Percentiles rank a stretch among this genome's conserved stretches.
Evolutionary conservation across 2,888 invertebrate species (phyloP).

Genomic region (Rhingia campestris): DNA sequence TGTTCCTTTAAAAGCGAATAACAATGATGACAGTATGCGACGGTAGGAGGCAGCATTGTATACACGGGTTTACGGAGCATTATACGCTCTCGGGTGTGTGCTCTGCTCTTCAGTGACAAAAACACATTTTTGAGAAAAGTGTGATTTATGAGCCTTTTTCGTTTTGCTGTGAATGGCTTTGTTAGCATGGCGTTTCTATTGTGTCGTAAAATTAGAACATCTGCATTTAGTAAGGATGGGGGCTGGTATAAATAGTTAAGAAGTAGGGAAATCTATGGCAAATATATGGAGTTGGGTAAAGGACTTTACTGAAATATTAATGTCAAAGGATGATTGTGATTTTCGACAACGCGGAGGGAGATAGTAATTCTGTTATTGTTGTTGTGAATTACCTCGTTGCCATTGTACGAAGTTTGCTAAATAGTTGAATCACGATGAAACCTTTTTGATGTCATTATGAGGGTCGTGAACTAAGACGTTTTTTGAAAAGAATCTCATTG

Average conservation of each 20-base stretch:
- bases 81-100: not conserved
- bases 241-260: not conserved
- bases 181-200: conserved; percentile 20
- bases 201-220: conserved; percentile 31
- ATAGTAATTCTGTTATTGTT: no score
- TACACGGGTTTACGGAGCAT: not conserved
- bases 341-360: no score
- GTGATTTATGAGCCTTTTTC: conserved; percentile 59
- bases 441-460: no score
- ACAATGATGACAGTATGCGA: conserved; percentile 27
- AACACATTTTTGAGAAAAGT: conserved; percentile 42
- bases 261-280: not conserved
- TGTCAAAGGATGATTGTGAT: not conserved
- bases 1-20: conserved; percentile 36
- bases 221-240: not conserved
- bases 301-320: conserved; percentile 14
- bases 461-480: no score
- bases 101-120: conserved; percentile 36
- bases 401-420: no score
- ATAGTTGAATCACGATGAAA: no score
- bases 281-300: conserved; percentile 3
- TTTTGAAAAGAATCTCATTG: no score
- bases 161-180: conserved; percentile 26
- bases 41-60: not conserved
- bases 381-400: no score